Evolutionary conservation across 2,113 vertebrate genomes (phyloP).

Genomic region (Halcyon senegalensis): DNA sequence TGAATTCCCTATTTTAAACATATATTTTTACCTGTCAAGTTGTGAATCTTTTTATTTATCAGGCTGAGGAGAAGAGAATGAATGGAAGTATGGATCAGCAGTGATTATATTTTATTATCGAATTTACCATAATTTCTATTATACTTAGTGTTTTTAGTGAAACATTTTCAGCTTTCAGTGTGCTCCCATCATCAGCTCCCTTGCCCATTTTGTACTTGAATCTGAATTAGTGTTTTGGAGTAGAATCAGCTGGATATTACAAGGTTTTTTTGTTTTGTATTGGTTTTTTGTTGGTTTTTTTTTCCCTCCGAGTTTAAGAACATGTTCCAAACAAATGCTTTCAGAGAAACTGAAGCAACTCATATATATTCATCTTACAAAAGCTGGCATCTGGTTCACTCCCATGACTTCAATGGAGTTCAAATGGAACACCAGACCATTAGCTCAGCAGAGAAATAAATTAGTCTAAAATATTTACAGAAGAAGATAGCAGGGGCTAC

Average conservation of each 20-base stretch:
- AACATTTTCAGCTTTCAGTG: background rate
- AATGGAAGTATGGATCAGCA: background rate
- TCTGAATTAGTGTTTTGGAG: background rate
- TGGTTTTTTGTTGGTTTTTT: no score
- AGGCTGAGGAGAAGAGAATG: background rate
- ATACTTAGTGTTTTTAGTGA: background rate
- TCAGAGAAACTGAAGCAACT: background rate
- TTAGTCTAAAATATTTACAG: constrained; percentile 28
- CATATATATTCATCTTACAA: background rate
- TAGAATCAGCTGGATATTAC: background rate
- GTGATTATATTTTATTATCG: background rate
- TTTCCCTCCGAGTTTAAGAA: background rate
- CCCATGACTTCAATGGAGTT: background rate
- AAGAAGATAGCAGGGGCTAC: background rate
- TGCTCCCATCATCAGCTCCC: background rate
- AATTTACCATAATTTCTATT: background rate
- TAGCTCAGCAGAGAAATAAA: constrained; percentile 15
- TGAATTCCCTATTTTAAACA: background rate
- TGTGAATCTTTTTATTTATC: background rate
- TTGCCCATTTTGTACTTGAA: background rate
- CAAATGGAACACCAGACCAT: background rate
- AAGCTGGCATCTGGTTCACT: background rate
- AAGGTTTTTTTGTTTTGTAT: background rate
- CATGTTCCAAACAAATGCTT: constrained; percentile 7
- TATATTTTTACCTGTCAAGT: background rate